Conservation (phyloP, 2,113 vertebrate genomes). For the Chascanopsetta lugubris region DNA sequence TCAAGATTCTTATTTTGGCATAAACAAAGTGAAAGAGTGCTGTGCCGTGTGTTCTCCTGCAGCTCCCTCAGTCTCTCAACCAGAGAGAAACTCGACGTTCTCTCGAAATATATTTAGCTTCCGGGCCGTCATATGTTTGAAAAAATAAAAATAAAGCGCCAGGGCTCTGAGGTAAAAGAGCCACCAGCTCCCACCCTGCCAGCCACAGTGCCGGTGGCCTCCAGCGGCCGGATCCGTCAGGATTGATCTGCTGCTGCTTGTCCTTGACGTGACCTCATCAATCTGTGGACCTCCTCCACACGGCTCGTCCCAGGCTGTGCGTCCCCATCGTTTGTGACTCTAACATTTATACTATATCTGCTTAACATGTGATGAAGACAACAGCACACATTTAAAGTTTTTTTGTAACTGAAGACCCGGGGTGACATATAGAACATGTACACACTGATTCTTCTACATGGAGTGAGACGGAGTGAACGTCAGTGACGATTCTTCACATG, state of each 20-base stretch:
- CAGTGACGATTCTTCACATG: not conserved
- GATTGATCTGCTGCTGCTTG: slow-evolving; percentile 39
- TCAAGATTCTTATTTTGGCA: slow-evolving; percentile 23
- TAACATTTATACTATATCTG: not conserved
- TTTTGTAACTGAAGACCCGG: slow-evolving; percentile 1
- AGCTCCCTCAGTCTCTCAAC: not conserved
- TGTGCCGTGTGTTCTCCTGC: slow-evolving; percentile 2
- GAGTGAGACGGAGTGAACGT: not conserved
- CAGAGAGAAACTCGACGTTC: slow-evolving; percentile 16
- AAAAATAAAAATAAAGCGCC: slow-evolving; percentile 15
- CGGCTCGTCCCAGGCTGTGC: not conserved
- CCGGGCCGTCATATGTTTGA: not conserved
- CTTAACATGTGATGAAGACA: slow-evolving; percentile 13
- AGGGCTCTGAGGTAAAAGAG: slow-evolving; percentile 8
- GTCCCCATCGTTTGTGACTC: not conserved
- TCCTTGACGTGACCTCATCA: slow-evolving; percentile 59
- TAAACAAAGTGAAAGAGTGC: slow-evolving; percentile 10
- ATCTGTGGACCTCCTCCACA: slow-evolving; percentile 39
- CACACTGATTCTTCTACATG: slow-evolving; percentile 14
- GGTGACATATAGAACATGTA: slow-evolving; percentile 33
- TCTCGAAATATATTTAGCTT: slow-evolving; percentile 14
- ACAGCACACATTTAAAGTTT: slow-evolving; percentile 24
- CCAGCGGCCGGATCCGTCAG: slow-evolving; percentile 38
- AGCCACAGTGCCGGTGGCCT: slow-evolving; percentile 25
- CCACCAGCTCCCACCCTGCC: slow-evolving; percentile 2